phyloP scores from a whole-genome alignment of 2,888 invertebrate genomes.

The Drosophila macrothrix region DNA sequence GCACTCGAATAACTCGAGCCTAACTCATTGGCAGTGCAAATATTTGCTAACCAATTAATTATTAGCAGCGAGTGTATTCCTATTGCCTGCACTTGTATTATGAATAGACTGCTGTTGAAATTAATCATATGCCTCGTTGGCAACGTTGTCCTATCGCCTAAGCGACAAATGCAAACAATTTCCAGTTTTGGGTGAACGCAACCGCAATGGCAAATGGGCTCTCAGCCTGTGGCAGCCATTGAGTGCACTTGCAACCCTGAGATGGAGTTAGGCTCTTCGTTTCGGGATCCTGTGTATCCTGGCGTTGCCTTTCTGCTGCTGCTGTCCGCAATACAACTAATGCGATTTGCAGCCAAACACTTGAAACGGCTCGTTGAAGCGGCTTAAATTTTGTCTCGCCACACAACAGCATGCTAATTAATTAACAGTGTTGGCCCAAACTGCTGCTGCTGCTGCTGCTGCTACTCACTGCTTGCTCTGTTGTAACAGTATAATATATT shows the following conservation, averaged over 20 bases:
- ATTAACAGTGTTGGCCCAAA: constrained; percentile 54
- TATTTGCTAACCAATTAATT: constrained; percentile 76
- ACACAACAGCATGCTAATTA: constrained; percentile 61
- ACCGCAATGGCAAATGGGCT: constrained; percentile 46
- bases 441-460: neutral
- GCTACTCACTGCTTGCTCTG: constrained; percentile 5
- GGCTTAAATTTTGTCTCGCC: constrained; percentile 53
- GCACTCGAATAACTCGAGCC: constrained; percentile 51
- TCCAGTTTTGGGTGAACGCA: constrained; percentile 11
- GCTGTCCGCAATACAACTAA: constrained; percentile 46
- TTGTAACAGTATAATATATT: constrained; percentile 61
- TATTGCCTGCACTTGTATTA: constrained; percentile 38
- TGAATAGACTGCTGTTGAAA: constrained; percentile 40
- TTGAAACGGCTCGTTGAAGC: constrained; percentile 50
- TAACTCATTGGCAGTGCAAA: constrained; percentile 62
- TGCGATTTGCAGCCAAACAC: constrained; percentile 64
- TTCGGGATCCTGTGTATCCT: neutral
- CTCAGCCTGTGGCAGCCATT: constrained; percentile 27
- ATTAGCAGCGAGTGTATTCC: constrained; percentile 52
- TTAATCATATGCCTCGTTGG: constrained; percentile 69
- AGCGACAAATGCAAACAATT: constrained; percentile 45
- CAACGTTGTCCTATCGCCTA: constrained; percentile 13
- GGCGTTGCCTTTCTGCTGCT: constrained; percentile 21
- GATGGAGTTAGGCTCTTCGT: neutral
- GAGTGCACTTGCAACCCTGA: constrained; percentile 42